Conservation (phyloP, 2,113 vertebrate species). For the Ginglymostoma cirratum region DNA sequence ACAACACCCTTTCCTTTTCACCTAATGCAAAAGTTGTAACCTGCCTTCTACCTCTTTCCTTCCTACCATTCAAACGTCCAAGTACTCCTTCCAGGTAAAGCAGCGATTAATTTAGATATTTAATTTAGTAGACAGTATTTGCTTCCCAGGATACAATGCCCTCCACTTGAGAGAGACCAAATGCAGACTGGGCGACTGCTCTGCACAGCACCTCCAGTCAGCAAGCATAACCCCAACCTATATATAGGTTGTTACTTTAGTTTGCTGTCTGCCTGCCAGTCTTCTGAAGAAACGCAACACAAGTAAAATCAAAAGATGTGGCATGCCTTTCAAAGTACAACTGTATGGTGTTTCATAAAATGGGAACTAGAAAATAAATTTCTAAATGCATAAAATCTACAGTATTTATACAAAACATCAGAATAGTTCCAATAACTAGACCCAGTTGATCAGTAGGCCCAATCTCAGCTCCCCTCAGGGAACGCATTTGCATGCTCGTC, state of each 20-base stretch:
- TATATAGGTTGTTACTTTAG: background rate
- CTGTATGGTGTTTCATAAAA: background rate
- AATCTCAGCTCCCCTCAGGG: background rate
- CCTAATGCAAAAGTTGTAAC: background rate
- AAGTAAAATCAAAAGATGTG: background rate
- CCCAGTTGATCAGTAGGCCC: background rate
- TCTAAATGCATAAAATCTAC: background rate
- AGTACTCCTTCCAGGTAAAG: background rate
- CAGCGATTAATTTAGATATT: background rate
- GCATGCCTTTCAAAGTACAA: background rate
- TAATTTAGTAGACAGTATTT: too few relatives aligned
- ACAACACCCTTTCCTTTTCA: background rate
- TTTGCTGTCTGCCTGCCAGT: background rate
- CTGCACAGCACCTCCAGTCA: background rate
- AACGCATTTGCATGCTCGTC: background rate
- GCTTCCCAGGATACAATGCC: background rate
- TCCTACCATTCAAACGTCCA: background rate
- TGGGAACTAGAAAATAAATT: background rate
- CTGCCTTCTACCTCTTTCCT: background rate
- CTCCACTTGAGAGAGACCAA: background rate
- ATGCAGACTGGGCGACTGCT: background rate
- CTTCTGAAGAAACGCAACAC: background rate
- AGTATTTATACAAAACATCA: background rate
- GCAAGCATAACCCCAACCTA: background rate
- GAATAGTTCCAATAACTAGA: background rate